Evolutionary conservation across 2,888 invertebrate species (phyloP), one percentile per base, ranked within the genome.

Genomic region (Pharmacophagus antenor): DNA sequence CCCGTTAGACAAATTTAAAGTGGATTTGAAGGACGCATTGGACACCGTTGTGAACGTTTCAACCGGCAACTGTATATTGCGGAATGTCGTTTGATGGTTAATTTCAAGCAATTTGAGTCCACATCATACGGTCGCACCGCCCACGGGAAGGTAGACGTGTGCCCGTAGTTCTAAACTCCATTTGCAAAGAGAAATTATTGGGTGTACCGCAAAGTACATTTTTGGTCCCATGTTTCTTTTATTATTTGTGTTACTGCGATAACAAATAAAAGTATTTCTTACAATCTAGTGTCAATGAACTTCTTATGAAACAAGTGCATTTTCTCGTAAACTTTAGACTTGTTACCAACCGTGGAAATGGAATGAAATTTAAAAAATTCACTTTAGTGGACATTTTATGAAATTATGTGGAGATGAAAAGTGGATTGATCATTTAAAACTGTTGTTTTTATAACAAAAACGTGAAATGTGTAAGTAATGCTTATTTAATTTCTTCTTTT

Each of bases 121-220:
- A 82, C 88, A 88, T 89, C 88, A 88, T 79, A 86, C 77, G 74
- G 84, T 85, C 79, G 73, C 71, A 76, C 79, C 88, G 86, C 88
- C 88, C 80, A 88, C 88, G 82, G 74, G 60, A 67, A 73, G 74
- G 69, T 74, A 76, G 88, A 83, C 88, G 88, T 85, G 89, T 85
- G 86, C 79, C 67, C 61, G 79, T 77, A 82, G 72, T 74, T 65
- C 61, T 65, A 70, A 65, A 67, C 70, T 67, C 64, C 62, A 58
- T 67, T 65, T 67, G 66, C 67, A 68, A 70, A 74, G 77, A 77
- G 79, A 80, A 82, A 81, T 77, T 68, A 58, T 67, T 63, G 66
- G 72, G 80, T 69, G 74, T 79, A 62, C 69, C 70, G 58, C 79
- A 78, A 66, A 85, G 84, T 63, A 62, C 69, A 61, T 61, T 72